phyloP scores from a whole-genome alignment of 2,113 vertebrate genomes.

The Cyphomyrus discorhynchus region DNA sequence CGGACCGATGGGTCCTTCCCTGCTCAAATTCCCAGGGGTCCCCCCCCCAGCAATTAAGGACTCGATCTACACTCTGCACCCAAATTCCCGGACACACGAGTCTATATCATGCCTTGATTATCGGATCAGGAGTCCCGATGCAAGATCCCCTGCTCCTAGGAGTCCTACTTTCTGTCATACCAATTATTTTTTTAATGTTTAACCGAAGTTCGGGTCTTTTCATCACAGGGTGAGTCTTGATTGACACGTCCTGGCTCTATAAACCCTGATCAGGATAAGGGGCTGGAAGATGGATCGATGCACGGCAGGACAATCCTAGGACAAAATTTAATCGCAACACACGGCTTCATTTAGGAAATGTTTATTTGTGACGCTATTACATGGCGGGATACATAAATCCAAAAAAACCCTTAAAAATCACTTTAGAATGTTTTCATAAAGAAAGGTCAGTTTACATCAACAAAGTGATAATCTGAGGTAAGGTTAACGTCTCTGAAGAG shows the following conservation, averaged over 20 bases:
- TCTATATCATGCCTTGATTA: background rate
- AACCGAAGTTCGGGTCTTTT: background rate
- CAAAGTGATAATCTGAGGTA: constrained; percentile 70
- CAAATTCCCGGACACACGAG: background rate
- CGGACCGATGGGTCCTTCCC: background rate
- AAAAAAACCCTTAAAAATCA: constrained; percentile 55
- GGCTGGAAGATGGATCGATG: background rate
- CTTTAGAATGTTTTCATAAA: constrained; percentile 61
- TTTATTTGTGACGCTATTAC: constrained; percentile 74
- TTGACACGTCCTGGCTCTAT: background rate
- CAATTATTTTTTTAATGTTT: background rate
- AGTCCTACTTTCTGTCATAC: background rate
- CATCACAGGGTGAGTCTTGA: background rate
- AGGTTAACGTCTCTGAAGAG: constrained; percentile 71
- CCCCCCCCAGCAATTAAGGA: background rate
- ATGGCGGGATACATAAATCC: constrained; percentile 74
- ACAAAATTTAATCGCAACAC: background rate
- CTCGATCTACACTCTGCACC: background rate
- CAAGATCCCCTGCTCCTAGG: background rate
- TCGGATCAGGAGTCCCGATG: background rate
- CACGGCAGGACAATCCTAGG: background rate
- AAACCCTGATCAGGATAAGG: background rate
- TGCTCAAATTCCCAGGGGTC: background rate
- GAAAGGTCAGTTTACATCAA: constrained; percentile 67
- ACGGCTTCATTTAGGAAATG: constrained; percentile 49